A percentile compares a stretch with the other conserved stretches of the same genome.
Conservation (phyloP, 2,888 invertebrate genomes). For the Catocala fraxini region DNA sequence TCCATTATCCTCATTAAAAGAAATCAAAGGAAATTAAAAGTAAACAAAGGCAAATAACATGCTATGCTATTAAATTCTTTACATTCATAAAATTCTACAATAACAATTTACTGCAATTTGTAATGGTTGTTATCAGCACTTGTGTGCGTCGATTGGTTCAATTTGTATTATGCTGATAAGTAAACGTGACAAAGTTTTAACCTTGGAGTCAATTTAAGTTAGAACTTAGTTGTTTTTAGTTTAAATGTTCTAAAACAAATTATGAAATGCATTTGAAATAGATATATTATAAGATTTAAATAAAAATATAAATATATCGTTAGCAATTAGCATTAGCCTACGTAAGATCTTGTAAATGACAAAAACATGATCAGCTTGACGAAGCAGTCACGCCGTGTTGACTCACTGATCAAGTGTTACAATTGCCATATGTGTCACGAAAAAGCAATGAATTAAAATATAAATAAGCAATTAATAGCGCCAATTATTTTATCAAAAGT, state of each 20-base stretch:
- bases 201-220: background rate
- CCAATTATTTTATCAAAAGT: too few species aligned
- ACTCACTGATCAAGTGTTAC: background rate
- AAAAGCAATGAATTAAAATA: too few species aligned
- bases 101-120: background rate
- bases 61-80: background rate
- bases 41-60: too few species aligned
- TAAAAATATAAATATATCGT: background rate
- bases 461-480: too few species aligned
- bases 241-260: too few species aligned
- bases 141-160: background rate
- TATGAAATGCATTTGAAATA: too few species aligned
- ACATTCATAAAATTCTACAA: background rate
- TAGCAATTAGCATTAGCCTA: background rate
- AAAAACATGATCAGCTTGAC: conserved; percentile 23
- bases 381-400: conserved; percentile 21
- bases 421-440: too few species aligned
- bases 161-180: background rate
- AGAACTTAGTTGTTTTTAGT: too few species aligned
- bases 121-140: background rate
- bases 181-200: conserved; percentile 2
- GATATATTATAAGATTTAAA: background rate
- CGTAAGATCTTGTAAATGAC: conserved; percentile 6
- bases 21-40: too few species aligned
- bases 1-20: too few species aligned